Conservation (phyloP, 2,797 vertebrate species). For the Mormyrops attenuatus region DNA sequence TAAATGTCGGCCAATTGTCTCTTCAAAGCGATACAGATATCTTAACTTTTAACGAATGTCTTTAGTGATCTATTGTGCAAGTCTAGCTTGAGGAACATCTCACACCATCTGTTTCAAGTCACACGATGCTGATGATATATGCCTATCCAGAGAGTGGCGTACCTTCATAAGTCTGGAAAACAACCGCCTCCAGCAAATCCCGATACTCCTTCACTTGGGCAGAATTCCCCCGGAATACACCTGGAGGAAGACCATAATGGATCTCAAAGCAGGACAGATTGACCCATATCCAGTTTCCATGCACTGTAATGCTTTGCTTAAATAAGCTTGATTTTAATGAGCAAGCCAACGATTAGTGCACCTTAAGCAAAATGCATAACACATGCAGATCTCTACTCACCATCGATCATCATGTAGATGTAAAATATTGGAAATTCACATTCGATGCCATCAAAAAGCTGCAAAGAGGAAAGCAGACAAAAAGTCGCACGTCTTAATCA, state of each 20-base stretch:
- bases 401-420: conserved; percentile 98
- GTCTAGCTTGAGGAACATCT: not conserved
- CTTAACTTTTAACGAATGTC: not conserved
- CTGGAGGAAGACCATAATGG: conserved; percentile 50
- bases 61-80: not conserved
- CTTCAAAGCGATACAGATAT: not conserved
- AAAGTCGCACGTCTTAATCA: not conserved
- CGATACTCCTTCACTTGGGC: conserved; percentile 87
- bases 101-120: not conserved
- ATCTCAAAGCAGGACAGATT: not conserved
- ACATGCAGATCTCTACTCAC: conserved; percentile 61
- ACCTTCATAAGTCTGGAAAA: conserved; percentile 85
- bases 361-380: not conserved
- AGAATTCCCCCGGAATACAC: conserved; percentile 79
- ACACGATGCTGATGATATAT: not conserved
- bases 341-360: not conserved
- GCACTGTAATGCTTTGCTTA: not conserved
- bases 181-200: conserved; percentile 76
- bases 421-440: conserved; percentile 98
- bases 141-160: conserved; percentile 19
- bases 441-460: conserved; percentile 98
- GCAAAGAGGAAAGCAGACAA: conserved; percentile 44
- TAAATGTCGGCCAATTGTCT: not conserved
- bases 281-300: not conserved
- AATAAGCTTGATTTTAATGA: not conserved